Conservation (phyloP, 64 coral and sea anemone genomes). For the Stichodactyla helianthus region DNA sequence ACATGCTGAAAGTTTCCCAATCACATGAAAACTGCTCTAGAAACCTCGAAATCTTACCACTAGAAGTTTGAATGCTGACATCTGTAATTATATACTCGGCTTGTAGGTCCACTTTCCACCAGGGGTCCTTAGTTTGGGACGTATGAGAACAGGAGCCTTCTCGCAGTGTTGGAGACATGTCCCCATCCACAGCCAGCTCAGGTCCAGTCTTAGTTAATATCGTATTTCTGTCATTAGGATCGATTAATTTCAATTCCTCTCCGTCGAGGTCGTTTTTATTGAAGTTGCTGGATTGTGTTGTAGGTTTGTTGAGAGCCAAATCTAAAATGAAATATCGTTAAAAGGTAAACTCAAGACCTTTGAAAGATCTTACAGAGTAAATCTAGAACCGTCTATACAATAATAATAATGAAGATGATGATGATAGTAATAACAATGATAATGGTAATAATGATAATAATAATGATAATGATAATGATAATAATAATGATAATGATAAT, state of each 20-base stretch:
- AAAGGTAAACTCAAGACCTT: no score
- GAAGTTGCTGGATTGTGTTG: conserved; percentile 58
- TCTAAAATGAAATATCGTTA: conserved; percentile 35
- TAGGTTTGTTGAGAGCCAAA: conserved; percentile 61
- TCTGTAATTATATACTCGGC: conserved; percentile 74
- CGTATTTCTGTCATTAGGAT: neutral
- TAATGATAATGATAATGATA: no score
- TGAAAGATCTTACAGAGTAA: no score
- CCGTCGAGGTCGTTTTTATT: neutral
- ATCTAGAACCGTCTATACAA: no score
- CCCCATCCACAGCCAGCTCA: conserved; percentile 68
- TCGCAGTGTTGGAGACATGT: conserved; percentile 43
- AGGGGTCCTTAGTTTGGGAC: conserved; percentile 51
- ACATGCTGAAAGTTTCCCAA: no score
- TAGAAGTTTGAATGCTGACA: conserved; percentile 60
- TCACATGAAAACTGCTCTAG: no score
- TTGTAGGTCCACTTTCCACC: conserved; percentile 83
- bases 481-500: no score
- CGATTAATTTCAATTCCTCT: neutral
- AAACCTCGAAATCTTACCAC: conserved; percentile 8
- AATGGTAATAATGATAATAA: no score
- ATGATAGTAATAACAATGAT: no score
- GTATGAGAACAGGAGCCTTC: conserved; percentile 74
- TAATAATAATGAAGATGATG: no score
- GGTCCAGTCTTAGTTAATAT: conserved; percentile 23